Evolutionary conservation across 2,113 vertebrate genomes (phyloP).

Genomic region (Strix aluco): DNA sequence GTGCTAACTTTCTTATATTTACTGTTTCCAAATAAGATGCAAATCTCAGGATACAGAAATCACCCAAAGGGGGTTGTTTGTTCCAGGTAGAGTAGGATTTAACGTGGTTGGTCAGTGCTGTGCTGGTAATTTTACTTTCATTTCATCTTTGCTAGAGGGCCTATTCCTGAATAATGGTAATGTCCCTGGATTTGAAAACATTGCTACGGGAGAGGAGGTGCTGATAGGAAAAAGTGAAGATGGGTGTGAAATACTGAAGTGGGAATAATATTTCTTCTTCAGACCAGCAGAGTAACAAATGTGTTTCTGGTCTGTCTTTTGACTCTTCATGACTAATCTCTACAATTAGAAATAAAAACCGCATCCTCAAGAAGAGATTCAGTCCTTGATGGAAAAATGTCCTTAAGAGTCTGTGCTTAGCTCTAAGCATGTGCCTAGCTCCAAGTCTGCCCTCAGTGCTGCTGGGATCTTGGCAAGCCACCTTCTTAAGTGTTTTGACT

Average conservation of each 20-base stretch:
- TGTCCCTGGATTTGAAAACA: slow-evolving; percentile 57
- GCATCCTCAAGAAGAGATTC: not conserved
- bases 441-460: not conserved
- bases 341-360: not conserved
- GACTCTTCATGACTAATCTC: not conserved
- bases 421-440: not conserved
- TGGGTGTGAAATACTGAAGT: not conserved
- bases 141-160: slow-evolving; percentile 46
- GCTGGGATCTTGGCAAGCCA: not conserved
- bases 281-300: not conserved
- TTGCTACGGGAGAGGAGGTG: slow-evolving; percentile 1
- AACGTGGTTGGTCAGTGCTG: not conserved
- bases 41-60: not conserved
- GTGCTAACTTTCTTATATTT: not conserved
- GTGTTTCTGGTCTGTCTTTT: not conserved
- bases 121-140: slow-evolving; percentile 45
- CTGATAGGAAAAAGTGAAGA: not conserved
- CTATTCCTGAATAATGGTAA: slow-evolving; percentile 57
- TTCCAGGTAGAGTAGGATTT: not conserved
- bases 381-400: not conserved
- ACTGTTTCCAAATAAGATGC: slow-evolving; percentile 4
- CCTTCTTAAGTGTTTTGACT: not conserved
- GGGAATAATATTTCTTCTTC: slow-evolving; percentile 2
- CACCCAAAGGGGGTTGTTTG: not conserved
- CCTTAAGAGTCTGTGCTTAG: not conserved